Conservation (phyloP, 2,888 invertebrate species). For the Onchidella celtica region DNA sequence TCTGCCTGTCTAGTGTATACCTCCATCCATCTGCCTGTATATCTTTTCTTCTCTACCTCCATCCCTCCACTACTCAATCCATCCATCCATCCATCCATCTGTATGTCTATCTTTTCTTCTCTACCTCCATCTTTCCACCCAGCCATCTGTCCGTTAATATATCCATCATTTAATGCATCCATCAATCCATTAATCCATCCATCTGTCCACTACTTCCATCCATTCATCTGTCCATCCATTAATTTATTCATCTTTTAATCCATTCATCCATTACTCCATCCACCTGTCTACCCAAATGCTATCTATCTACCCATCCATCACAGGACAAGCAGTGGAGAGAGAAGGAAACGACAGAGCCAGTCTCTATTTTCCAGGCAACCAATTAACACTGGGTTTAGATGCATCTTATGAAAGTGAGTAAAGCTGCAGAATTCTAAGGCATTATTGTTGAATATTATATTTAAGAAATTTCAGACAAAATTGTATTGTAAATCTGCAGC, state of each 20-base stretch:
- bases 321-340: constrained; percentile 67
- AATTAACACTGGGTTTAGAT: constrained; percentile 67
- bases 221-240: not conserved
- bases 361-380: constrained; percentile 72
- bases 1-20: too few relatives aligned
- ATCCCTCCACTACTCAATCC: too few relatives aligned
- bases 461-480: not conserved
- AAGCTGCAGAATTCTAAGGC: not conserved
- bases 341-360: constrained; percentile 69
- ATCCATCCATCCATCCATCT: too few relatives aligned
- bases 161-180: not conserved
- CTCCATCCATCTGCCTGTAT: too few relatives aligned
- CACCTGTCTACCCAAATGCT: not conserved
- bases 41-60: too few relatives aligned
- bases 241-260: not conserved
- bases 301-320: not conserved
- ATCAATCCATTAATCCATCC: not conserved
- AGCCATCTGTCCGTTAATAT: too few relatives aligned
- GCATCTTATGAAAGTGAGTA: constrained; percentile 56
- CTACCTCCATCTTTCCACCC: too few relatives aligned
- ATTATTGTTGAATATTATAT: not conserved
- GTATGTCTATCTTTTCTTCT: too few relatives aligned
- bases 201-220: not conserved
- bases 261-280: not conserved
- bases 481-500: not conserved